phyloP scores from a whole-genome alignment of 2,888 invertebrate species.

The Cyaniris semiargus region DNA sequence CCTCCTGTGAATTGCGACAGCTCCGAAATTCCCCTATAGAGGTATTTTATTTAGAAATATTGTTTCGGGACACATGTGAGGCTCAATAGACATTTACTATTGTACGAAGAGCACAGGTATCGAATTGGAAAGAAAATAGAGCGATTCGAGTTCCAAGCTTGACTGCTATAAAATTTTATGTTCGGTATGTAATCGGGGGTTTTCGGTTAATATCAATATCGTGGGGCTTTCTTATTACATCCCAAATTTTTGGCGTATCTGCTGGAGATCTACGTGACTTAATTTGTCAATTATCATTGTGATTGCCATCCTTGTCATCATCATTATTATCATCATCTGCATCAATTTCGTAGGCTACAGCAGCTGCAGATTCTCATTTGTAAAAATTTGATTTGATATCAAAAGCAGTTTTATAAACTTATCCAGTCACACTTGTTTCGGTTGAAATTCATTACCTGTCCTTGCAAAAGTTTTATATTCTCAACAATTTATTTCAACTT shows the following conservation, averaged over 20 bases:
- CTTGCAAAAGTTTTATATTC: conserved; percentile 23
- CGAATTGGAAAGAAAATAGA: conserved; percentile 50
- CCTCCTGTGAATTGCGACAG: conserved; percentile 40
- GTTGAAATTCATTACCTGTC: conserved; percentile 16
- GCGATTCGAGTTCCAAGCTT: conserved; percentile 39
- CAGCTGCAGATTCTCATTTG: background rate
- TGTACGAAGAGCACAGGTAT: conserved; percentile 56
- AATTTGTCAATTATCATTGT: background rate
- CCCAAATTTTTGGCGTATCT: background rate
- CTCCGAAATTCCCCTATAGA: conserved; percentile 49
- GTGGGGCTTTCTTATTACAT: background rate
- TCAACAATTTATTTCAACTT: conserved; percentile 50
- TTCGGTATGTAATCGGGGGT: conserved; percentile 19
- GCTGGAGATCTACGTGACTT: background rate
- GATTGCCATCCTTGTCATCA: background rate
- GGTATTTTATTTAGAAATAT: conserved; percentile 75
- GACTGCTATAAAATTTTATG: conserved; percentile 33
- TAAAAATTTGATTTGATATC: too few relatives aligned
- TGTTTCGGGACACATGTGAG: conserved; percentile 64
- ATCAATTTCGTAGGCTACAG: background rate
- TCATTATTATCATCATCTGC: background rate
- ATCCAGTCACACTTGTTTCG: background rate
- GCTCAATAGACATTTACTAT: conserved; percentile 53
- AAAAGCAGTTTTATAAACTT: background rate
- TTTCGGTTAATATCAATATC: conserved; percentile 27